Evolutionary conservation across 1,140 invertebrate genomes (phyloP).

Genomic region (Zaprionus capensis): DNA sequence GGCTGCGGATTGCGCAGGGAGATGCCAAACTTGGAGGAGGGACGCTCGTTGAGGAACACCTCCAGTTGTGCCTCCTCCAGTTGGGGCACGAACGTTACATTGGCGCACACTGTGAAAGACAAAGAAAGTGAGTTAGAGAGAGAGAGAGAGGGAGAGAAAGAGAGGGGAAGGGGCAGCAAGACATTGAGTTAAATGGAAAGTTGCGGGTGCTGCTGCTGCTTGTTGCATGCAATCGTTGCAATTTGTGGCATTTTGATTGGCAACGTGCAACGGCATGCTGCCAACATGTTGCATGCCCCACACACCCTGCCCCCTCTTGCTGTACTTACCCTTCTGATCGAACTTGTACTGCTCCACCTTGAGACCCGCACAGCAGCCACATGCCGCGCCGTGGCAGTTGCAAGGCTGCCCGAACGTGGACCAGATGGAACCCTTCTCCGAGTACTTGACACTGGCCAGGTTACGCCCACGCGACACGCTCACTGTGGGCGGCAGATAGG

Average conservation of each 20-base stretch:
- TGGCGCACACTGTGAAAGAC: conserved; percentile 69
- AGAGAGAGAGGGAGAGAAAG: neutral
- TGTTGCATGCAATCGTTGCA: conserved; percentile 18
- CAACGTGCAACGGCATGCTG: conserved; percentile 51
- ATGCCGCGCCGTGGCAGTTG: conserved; percentile 55
- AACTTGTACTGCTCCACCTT: conserved; percentile 77
- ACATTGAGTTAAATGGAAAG: conserved; percentile 39
- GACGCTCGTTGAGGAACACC: conserved; percentile 66
- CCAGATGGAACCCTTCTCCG: conserved; percentile 77
- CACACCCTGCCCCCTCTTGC: neutral
- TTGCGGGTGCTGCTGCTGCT: conserved; percentile 43
- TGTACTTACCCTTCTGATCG: conserved; percentile 75
- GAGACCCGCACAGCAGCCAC: conserved; percentile 76
- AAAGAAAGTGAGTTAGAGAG: neutral
- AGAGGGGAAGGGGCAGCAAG: neutral
- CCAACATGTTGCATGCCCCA: conserved; percentile 18
- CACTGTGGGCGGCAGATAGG: conserved; percentile 73
- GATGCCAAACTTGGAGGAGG: conserved; percentile 71
- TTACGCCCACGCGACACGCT: conserved; percentile 74
- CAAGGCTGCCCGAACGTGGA: conserved; percentile 81
- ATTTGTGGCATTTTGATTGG: conserved; percentile 81
- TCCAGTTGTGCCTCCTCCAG: conserved; percentile 73
- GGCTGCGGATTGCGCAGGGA: conserved; percentile 70
- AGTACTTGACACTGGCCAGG: conserved; percentile 72
- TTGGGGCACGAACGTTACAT: conserved; percentile 67